Evolutionary conservation across 2,113 vertebrate species (phyloP).

Genomic region (Connochaetes taurinus): DNA sequence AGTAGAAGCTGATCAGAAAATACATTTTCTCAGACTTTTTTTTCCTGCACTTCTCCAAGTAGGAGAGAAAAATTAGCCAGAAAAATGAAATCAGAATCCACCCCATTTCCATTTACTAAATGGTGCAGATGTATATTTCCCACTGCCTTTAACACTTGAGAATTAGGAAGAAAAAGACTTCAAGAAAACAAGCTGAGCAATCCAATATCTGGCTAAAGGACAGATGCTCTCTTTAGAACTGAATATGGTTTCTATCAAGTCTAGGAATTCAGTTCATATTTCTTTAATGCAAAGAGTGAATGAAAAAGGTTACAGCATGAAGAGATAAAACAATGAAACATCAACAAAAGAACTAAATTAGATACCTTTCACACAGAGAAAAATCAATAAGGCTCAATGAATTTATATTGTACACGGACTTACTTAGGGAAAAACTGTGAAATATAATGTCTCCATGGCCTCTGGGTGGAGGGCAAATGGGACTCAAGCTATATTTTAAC

Average conservation of each 20-base stretch:
- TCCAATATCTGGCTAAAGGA: neutral
- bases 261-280: neutral
- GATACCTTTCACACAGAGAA: neutral
- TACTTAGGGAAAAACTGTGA: neutral
- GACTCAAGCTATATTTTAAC: neutral
- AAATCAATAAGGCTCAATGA: neutral
- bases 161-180: neutral
- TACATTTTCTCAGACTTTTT: neutral
- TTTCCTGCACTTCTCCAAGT: neutral
- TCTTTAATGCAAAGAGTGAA: conserved; percentile 13
- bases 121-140: neutral
- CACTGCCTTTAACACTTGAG: neutral
- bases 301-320: neutral
- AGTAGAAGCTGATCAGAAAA: conserved; percentile 4
- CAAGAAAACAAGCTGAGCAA: neutral
- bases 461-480: neutral
- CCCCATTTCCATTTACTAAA: neutral
- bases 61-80: neutral
- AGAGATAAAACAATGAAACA: neutral
- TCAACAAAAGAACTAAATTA: neutral
- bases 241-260: neutral
- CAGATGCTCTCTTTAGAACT: neutral
- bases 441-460: neutral
- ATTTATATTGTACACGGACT: neutral
- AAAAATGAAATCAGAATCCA: neutral